Percentiles rank a stretch among this genome's conserved stretches.
Conservation (phyloP, 2,113 vertebrate genomes). For the Hemiprocne comata region DNA sequence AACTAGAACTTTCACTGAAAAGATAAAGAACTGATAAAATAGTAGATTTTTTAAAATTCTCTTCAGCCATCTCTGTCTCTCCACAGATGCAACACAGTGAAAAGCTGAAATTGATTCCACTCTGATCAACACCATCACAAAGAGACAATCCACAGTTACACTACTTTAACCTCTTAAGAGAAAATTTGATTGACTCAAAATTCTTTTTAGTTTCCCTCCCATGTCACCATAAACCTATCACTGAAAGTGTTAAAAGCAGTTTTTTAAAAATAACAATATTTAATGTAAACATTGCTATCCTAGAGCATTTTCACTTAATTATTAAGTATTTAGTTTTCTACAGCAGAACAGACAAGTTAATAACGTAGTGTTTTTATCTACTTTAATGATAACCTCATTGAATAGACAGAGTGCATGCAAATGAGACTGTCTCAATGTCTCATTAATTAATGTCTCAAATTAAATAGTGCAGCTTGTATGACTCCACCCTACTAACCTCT, state of each 20-base stretch:
- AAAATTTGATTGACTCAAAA: not conserved
- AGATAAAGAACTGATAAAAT: not conserved
- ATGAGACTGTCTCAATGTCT: fast-evolving
- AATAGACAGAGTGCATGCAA: not conserved
- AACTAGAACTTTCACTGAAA: not conserved
- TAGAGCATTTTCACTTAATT: not conserved
- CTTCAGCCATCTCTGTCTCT: not conserved
- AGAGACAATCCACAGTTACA: not conserved
- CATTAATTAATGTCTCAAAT: too few relatives aligned
- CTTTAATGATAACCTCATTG: not conserved
- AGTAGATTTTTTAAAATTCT: not conserved
- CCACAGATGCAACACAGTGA: not conserved
- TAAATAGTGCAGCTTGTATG: not conserved
- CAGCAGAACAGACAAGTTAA: not conserved
- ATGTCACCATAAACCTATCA: not conserved
- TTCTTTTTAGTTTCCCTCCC: not conserved
- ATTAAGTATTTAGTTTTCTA: not conserved
- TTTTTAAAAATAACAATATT: not conserved
- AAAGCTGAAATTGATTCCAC: not conserved
- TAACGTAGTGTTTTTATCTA: not conserved
- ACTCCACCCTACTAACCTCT: not conserved
- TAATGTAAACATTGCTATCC: not conserved
- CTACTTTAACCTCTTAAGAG: not conserved
- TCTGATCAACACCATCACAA: not conserved
- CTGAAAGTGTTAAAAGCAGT: not conserved